Evolutionary conservation across 2,113 vertebrate species (phyloP).

Genomic region (Catagonus wagneri): DNA sequence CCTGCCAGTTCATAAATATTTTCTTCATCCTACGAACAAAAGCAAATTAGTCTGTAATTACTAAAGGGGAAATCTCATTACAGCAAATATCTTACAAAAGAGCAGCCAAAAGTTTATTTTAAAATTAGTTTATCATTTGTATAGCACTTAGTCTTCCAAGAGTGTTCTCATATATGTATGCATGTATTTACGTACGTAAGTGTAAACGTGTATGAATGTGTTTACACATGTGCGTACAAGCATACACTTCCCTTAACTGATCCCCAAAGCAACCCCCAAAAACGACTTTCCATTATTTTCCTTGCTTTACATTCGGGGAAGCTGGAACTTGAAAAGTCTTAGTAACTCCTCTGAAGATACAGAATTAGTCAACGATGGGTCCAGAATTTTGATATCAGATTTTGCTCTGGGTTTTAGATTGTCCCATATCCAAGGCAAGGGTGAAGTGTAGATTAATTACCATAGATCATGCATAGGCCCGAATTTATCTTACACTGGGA

Average conservation of each 20-base stretch:
- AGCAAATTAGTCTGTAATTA: conserved; percentile 50
- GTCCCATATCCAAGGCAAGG: background rate
- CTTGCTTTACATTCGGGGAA: background rate
- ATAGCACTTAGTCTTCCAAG: conserved; percentile 1
- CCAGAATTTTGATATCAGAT: background rate
- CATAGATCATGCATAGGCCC: background rate
- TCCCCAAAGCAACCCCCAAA: background rate
- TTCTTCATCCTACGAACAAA: background rate
- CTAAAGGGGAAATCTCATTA: conserved; percentile 48
- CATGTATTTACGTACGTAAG: background rate
- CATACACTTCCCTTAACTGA: background rate
- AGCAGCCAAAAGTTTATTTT: conserved; percentile 49
- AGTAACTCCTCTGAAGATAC: background rate
- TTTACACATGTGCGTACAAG: background rate
- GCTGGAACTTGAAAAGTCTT: background rate
- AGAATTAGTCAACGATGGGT: background rate
- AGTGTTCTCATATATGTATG: background rate
- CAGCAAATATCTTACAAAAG: conserved; percentile 33
- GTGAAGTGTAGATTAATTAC: conserved; percentile 51
- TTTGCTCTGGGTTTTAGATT: background rate
- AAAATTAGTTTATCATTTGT: conserved; percentile 51
- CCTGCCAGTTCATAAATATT: conserved; percentile 33
- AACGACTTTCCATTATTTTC: background rate
- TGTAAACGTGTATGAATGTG: background rate
- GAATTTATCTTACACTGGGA: background rate